Evolutionary conservation across 30 jellyfish, hydroid and myxozoan species (phyloP).

Genomic region (Rhopilema esculentum): DNA sequence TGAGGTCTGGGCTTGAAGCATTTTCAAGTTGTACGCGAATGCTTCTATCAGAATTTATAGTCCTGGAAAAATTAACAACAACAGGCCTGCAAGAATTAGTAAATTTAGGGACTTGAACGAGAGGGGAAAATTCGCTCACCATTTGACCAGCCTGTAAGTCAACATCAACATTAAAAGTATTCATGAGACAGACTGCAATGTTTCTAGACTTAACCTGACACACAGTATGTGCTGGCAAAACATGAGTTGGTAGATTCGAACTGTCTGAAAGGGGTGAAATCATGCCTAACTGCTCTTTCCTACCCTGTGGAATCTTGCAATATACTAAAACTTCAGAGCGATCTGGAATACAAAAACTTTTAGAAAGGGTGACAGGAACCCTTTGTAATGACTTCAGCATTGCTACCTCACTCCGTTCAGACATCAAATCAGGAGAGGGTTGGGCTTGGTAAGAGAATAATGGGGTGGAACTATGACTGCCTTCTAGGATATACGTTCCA

Average conservation of each 20-base stretch:
- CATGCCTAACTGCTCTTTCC: constrained; percentile 26
- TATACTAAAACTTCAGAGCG: constrained; percentile 19
- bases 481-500: constrained; percentile 48
- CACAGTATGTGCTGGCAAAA: constrained; percentile 41
- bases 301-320: constrained; percentile 14
- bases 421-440: not conserved
- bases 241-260: not conserved
- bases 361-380: constrained; percentile 28
- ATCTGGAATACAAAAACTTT: constrained; percentile 29
- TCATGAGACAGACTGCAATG: constrained; percentile 37
- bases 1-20: constrained; percentile 21
- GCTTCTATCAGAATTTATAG: not conserved
- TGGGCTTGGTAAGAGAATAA: too few species aligned
- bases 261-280: constrained; percentile 2
- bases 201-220: constrained; percentile 24
- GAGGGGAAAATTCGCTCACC: constrained; percentile 29
- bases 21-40: not conserved
- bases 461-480: constrained; percentile 50
- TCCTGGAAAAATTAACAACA: too few species aligned
- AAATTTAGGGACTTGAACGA: not conserved
- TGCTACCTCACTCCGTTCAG: not conserved
- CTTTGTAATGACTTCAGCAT: too few species aligned
- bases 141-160: constrained; percentile 36
- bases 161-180: constrained; percentile 4
- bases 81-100: constrained; percentile 2